A percentile compares a stretch with the other conserved stretches of the same genome.
These are phyloP conservation scores for Matsumyia berberina DNA, from an alignment of 2,888 invertebrate species.

Conservation along the genomic window DNA sequence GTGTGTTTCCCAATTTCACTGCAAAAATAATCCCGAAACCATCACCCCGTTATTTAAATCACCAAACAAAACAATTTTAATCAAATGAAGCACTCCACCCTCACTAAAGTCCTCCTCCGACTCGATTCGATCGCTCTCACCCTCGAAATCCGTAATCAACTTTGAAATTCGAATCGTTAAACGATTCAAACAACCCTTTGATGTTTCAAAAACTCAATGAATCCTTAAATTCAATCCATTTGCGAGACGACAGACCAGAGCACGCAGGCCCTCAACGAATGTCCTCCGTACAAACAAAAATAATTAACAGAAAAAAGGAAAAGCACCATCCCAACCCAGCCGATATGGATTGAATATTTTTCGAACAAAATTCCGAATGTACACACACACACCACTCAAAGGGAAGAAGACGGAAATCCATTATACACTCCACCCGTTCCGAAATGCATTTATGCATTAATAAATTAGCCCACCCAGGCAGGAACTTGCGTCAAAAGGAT, in stretches of 20 bases:
- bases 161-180: slow-evolving; percentile 73
- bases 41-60: slow-evolving; percentile 20
- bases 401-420: slow-evolving; percentile 53
- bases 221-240: slow-evolving; percentile 73
- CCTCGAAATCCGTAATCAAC: slow-evolving; percentile 49
- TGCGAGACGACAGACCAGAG: slow-evolving; percentile 6
- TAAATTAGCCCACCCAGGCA: slow-evolving; percentile 64
- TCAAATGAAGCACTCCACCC: slow-evolving; percentile 52
- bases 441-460: slow-evolving; percentile 71
- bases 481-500: slow-evolving; percentile 43
- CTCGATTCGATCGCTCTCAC: slow-evolving; percentile 41
- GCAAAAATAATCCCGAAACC: slow-evolving; percentile 5
- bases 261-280: slow-evolving; percentile 10
- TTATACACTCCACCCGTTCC: slow-evolving; percentile 69
- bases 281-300: slow-evolving; percentile 57
- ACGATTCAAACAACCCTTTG: slow-evolving; percentile 71
- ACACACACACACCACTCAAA: slow-evolving; percentile 33
- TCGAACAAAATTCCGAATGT: neutral
- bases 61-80: slow-evolving; percentile 63
- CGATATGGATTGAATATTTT: slow-evolving; percentile 11
- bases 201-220: slow-evolving; percentile 72
- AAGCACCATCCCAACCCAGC: slow-evolving; percentile 43
- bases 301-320: slow-evolving; percentile 59
- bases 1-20: slow-evolving; percentile 16
- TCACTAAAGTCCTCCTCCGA: slow-evolving; percentile 13